Percentiles rank a stretch among this genome's conserved stretches.
phyloP scores from a whole-genome alignment of 1,140 invertebrate species.

The Mylabris phalerata region DNA sequence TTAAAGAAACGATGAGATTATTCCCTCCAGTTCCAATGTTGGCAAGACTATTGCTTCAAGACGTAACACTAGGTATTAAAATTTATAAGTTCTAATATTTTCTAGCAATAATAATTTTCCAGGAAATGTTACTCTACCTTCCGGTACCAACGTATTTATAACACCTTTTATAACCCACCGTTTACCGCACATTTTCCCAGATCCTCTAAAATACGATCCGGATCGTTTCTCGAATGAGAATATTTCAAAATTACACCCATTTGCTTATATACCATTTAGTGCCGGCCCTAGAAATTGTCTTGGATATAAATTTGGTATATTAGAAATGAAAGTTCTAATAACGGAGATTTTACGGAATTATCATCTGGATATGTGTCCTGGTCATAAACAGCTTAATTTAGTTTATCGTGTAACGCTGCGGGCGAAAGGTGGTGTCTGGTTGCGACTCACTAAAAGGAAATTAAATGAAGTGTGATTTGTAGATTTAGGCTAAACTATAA shows the following conservation, averaged over 20 bases:
- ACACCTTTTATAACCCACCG: conserved; percentile 56
- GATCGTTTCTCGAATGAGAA: conserved; percentile 59
- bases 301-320: conserved; percentile 62
- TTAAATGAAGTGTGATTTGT: no score
- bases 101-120: conserved; percentile 3
- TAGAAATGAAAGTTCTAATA: conserved; percentile 65
- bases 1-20: conserved; percentile 59
- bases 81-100: no score
- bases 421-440: conserved; percentile 50
- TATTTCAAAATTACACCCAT: conserved; percentile 50
- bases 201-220: conserved; percentile 66
- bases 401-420: conserved; percentile 50
- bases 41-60: conserved; percentile 50
- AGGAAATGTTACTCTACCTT: conserved; percentile 37
- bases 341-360: conserved; percentile 57
- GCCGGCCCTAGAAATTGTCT: conserved; percentile 63
- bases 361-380: conserved; percentile 42
- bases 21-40: conserved; percentile 64
- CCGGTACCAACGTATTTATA: conserved; percentile 37
- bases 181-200: conserved; percentile 54
- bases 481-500: no score
- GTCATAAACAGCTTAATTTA: conserved; percentile 43
- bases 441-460: conserved; percentile 38
- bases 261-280: conserved; percentile 64
- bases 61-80: conserved; percentile 43